Conservation (phyloP, 1,140 invertebrate genomes). For the Leptinotarsa defecta region DNA sequence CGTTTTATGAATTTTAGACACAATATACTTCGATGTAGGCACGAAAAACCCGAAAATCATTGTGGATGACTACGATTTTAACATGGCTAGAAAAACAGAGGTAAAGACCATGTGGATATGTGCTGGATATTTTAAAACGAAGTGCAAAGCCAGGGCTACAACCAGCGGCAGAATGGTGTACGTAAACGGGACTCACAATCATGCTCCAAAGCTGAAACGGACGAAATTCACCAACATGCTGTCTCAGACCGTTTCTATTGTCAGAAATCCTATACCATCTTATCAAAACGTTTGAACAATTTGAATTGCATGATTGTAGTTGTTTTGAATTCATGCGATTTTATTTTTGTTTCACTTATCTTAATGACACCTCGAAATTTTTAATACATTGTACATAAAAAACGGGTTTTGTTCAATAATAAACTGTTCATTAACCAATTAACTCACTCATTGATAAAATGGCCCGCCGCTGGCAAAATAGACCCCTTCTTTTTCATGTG, state of each 20-base stretch:
- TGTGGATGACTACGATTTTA: slow-evolving; percentile 39
- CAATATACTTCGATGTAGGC: slow-evolving; percentile 38
- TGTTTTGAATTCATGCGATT: not conserved
- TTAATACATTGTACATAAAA: no score
- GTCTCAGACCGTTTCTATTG: slow-evolving; percentile 37
- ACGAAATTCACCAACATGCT: slow-evolving; percentile 36
- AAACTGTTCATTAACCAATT: no score
- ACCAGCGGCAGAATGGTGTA: slow-evolving; percentile 38
- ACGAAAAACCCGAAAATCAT: slow-evolving; percentile 42
- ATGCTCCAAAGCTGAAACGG: slow-evolving; percentile 33
- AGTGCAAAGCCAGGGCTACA: slow-evolving; percentile 37
- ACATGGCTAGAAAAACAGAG: slow-evolving; percentile 33
- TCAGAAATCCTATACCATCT: slow-evolving; percentile 27
- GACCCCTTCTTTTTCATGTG: no score
- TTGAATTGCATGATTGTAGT: not conserved
- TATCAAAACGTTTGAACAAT: not conserved
- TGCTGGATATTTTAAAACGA: slow-evolving; percentile 42
- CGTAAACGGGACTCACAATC: slow-evolving; percentile 39
- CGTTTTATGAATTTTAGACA: slow-evolving; percentile 31
- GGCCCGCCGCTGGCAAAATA: no score
- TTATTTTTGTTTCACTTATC: no score
- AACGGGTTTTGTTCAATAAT: no score
- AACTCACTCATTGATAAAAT: no score
- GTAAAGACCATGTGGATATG: slow-evolving; percentile 44
- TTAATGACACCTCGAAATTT: no score